Evolutionary conservation across 2,888 invertebrate genomes (phyloP), one percentile per base, ranked within the genome.

Genomic region (Philopedon plagiatum): DNA sequence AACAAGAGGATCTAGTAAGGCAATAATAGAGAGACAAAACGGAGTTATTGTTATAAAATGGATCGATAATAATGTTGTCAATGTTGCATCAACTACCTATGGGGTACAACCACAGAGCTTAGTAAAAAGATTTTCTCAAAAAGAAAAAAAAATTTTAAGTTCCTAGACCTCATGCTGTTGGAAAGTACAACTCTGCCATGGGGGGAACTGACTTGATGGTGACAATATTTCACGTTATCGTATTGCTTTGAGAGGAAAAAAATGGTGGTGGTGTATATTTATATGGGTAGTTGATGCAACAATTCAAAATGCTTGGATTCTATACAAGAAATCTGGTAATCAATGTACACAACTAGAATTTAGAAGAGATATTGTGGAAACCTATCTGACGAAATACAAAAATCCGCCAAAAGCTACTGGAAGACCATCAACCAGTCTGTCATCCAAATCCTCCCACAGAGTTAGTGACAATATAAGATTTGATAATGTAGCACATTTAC

Each of bases 321-420:
- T 73, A 15, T 39, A 63, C 37, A 68, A 57, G 46, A 39, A 73
- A 68, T 57, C n/a, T 46, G n/a, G 63, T 56, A 18, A 23, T 61
- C 21, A 23, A 26, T 11, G 19, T 54, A 68, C 61, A 19, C 56
- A 57, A 57, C 37, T 57, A 7, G 41, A 66, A 34, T 75, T 71
- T 64, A 37, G 73, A 58, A 44, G 75, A 37, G 68, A 68, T 39
- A 75, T 76, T 56, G 69, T 64, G 8, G 49, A 71, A 57, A 32
- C 39, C n/a, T 76, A 7, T 32, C 32, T 32, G 32, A 34, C 49
- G n/a, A 63, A 26, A 62, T 66, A 71, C 54, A 34, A 34, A 26
- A 46, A 34, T 44, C 51, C 58, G 26, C 29, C 57, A 9, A 70
- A 65, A 60, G 26, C 37, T 18, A 19, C 58, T 34, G 73, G 68